Evolutionary conservation across 2,888 invertebrate species (phyloP).

Genomic region (Achlya flavicornis): DNA sequence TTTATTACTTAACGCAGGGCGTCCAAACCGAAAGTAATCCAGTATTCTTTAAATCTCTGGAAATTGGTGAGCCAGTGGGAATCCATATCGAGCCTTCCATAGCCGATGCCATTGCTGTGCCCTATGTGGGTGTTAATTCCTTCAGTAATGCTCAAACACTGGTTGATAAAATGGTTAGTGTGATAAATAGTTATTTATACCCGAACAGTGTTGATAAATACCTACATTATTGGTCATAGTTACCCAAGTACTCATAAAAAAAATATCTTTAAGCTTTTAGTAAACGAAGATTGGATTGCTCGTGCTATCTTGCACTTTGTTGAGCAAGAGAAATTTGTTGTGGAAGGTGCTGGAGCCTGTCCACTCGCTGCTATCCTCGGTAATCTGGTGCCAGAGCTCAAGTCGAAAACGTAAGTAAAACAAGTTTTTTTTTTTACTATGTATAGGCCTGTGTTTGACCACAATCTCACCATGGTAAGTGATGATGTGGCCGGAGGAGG

Average conservation of each 20-base stretch:
- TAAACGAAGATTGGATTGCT: slow-evolving; percentile 92
- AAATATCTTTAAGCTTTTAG: slow-evolving; percentile 80
- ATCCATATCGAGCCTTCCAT: slow-evolving; percentile 86
- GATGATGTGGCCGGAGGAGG: no score
- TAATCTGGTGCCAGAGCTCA: slow-evolving; percentile 90
- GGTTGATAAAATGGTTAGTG: slow-evolving; percentile 89
- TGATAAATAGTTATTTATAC: neutral
- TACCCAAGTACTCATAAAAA: neutral
- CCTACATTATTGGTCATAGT: no score
- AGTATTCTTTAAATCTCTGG: slow-evolving; percentile 90
- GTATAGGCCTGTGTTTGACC: no score
- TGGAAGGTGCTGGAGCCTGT: slow-evolving; percentile 95
- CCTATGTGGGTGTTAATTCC: slow-evolving; percentile 92
- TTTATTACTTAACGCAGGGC: slow-evolving; percentile 81
- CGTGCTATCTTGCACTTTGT: slow-evolving; percentile 89
- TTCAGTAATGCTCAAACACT: slow-evolving; percentile 87
- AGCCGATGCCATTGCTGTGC: slow-evolving; percentile 93
- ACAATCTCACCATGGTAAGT: no score
- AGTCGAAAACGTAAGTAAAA: slow-evolving; percentile 87
- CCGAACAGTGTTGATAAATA: no score
- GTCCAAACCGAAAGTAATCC: slow-evolving; percentile 95
- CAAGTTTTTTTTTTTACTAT: neutral
- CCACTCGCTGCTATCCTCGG: slow-evolving; percentile 92
- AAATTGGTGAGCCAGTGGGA: slow-evolving; percentile 86
- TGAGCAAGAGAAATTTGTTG: slow-evolving; percentile 92